Evolutionary conservation across 2,888 invertebrate species (phyloP).

Genomic region (Calephelis perditalis): DNA sequence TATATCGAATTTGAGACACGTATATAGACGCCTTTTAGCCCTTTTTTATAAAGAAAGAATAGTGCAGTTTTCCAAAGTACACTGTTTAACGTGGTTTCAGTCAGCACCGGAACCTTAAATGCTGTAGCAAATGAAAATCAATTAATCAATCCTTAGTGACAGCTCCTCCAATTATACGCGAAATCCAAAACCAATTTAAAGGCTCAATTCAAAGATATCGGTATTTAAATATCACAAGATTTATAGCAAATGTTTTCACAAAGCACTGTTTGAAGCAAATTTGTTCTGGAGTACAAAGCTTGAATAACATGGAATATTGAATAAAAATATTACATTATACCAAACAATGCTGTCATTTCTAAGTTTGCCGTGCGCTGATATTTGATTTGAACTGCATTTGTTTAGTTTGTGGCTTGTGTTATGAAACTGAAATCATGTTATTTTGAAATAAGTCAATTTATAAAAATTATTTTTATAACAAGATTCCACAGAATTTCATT

Average conservation of each 20-base stretch:
- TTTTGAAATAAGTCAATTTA: too few species aligned
- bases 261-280: neutral
- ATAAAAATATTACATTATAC: neutral
- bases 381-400: neutral
- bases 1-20: too few species aligned
- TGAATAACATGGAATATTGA: slow-evolving; percentile 5
- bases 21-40: too few species aligned
- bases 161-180: slow-evolving; percentile 43
- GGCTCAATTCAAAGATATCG: slow-evolving; percentile 8
- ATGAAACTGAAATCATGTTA: too few species aligned
- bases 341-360: neutral
- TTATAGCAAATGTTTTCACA: slow-evolving; percentile 8
- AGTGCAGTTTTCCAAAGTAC: too few species aligned
- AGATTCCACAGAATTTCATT: too few species aligned
- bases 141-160: slow-evolving; percentile 39
- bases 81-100: too few species aligned
- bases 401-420: neutral
- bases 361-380: slow-evolving; percentile 1
- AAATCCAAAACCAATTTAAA: slow-evolving; percentile 43
- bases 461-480: too few species aligned
- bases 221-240: slow-evolving; percentile 10
- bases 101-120: slow-evolving; percentile 2
- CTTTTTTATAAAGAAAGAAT: too few species aligned
- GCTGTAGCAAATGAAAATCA: slow-evolving; percentile 32
- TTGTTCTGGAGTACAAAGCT: slow-evolving; percentile 4